phyloP scores from a whole-genome alignment of 2,888 invertebrate species.

The Opisthograptis luteolata region DNA sequence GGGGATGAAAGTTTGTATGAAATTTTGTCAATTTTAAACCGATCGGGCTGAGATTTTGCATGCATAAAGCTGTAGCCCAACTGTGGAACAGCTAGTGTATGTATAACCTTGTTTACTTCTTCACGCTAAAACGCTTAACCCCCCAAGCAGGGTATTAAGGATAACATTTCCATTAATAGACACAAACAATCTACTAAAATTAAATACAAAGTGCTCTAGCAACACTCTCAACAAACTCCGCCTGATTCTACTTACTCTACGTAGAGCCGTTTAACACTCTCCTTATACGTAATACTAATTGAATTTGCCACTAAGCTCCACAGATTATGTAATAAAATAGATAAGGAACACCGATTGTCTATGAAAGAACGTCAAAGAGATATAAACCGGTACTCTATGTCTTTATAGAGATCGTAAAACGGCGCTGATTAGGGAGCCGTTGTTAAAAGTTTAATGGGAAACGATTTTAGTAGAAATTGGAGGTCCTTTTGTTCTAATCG shows the following conservation, averaged over 20 bases:
- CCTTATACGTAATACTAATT: conserved; percentile 37
- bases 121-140: conserved; percentile 10
- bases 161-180: conserved; percentile 18
- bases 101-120: too few relatives aligned
- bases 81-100: too few relatives aligned
- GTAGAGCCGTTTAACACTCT: conserved; percentile 1
- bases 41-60: too few relatives aligned
- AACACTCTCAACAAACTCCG: conserved; percentile 9
- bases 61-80: too few relatives aligned
- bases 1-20: too few relatives aligned
- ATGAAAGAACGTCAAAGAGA: conserved; percentile 30
- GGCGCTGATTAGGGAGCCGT: conserved; percentile 28
- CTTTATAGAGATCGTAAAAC: conserved; percentile 48
- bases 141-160: conserved; percentile 16
- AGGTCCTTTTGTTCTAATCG: not conserved
- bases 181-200: conserved; percentile 7
- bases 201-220: conserved; percentile 21
- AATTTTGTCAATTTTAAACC: too few relatives aligned
- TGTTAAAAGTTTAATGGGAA: conserved; percentile 29
- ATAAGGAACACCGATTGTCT: conserved; percentile 50
- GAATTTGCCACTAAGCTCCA: conserved; percentile 39
- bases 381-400: conserved; percentile 41
- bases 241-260: not conserved
- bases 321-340: conserved; percentile 49
- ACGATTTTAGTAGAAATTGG: conserved; percentile 14